Evolutionary conservation across 2,888 invertebrate genomes (phyloP).

Genomic region (Petrolisthes manimaculis): DNA sequence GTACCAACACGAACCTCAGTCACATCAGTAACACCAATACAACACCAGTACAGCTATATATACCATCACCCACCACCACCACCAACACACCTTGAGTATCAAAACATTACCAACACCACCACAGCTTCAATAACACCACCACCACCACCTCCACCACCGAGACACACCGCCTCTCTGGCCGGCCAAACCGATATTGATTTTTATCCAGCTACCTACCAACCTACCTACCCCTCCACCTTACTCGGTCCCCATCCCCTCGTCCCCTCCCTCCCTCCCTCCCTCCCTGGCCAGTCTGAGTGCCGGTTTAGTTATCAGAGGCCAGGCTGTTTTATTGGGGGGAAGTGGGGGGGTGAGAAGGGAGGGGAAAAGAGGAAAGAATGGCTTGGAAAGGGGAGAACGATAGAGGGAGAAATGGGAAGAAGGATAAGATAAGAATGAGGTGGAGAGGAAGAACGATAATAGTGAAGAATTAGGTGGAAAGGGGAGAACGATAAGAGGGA

Average conservation of each 20-base stretch:
- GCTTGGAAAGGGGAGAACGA: not conserved
- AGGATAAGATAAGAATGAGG: not conserved
- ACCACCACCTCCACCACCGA: conserved; percentile 11
- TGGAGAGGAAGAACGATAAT: not conserved
- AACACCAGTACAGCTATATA: not conserved
- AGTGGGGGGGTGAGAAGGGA: not conserved
- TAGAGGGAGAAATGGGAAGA: not conserved
- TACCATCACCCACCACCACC: conserved; percentile 9
- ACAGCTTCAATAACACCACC: conserved; percentile 4
- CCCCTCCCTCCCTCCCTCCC: not conserved
- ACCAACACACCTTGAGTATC: not conserved
- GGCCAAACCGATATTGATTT: conserved; percentile 16
- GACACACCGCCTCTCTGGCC: not conserved
- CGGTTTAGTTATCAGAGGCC: not conserved
- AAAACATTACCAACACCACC: not conserved
- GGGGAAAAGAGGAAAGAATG: not conserved
- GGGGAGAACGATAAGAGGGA: not conserved
- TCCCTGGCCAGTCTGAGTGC: not conserved
- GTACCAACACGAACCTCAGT: too few species aligned
- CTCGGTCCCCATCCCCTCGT: not conserved
- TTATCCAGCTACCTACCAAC: not conserved
- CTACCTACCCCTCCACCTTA: not conserved
- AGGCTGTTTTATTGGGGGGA: not conserved
- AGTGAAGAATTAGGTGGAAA: not conserved
- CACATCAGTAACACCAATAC: too few species aligned